Conservation (phyloP, 1,140 invertebrate genomes). For the Dolichoris vasculosae region DNA sequence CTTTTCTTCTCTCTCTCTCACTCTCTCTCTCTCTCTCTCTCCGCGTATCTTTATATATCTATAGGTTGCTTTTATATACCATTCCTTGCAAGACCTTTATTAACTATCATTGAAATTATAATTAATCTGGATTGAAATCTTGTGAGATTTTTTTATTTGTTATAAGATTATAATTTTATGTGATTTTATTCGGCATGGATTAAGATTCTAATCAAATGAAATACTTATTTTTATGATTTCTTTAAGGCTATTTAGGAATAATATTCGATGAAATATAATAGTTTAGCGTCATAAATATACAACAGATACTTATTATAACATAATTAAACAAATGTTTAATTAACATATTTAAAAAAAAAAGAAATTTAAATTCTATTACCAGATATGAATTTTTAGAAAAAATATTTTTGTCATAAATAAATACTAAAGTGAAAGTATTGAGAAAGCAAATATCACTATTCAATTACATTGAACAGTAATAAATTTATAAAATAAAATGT, state of each 20-base stretch:
- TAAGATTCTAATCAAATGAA: background rate
- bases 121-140: background rate
- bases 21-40: background rate
- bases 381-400: too few relatives aligned
- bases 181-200: background rate
- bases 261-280: too few relatives aligned
- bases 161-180: background rate
- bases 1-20: background rate
- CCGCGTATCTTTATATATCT: background rate
- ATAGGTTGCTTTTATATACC: background rate
- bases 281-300: background rate
- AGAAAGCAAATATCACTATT: too few relatives aligned
- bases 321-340: too few relatives aligned
- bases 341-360: too few relatives aligned
- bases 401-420: too few relatives aligned
- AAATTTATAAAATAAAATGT: too few relatives aligned
- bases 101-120: background rate
- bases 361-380: too few relatives aligned
- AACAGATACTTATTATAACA: background rate
- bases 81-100: background rate
- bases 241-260: too few relatives aligned
- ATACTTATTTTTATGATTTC: too few relatives aligned
- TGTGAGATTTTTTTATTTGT: background rate
- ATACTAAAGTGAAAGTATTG: too few relatives aligned
- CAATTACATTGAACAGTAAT: too few relatives aligned